These are phyloP conservation scores for Micronisus gabar DNA, from an alignment of 2,113 vertebrate species.

Conservation along the genomic window DNA sequence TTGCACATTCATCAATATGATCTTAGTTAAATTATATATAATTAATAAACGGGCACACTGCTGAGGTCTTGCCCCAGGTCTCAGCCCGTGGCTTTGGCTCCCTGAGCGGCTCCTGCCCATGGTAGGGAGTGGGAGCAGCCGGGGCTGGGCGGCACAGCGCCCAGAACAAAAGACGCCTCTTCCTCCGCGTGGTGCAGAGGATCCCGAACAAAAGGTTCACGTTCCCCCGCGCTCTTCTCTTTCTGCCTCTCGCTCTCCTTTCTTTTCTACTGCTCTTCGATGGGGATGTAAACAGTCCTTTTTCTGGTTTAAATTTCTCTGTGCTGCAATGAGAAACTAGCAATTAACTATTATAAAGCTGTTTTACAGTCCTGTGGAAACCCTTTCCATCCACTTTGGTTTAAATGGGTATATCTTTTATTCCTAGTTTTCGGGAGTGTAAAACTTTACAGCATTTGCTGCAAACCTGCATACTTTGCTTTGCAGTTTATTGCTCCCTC, in stretches of 20 bases:
- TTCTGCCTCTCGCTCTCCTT: background rate
- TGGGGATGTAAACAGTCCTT: background rate
- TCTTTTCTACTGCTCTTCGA: background rate
- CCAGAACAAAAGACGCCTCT: background rate
- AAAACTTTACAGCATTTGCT: slow-evolving; percentile 73
- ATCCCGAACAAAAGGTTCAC: background rate
- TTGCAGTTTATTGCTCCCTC: slow-evolving; percentile 71
- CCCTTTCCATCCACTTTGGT: slow-evolving; percentile 62
- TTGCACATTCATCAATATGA: accelerated
- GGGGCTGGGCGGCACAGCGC: background rate
- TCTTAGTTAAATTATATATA: accelerated
- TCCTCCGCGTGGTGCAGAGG: background rate
- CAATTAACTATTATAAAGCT: slow-evolving; percentile 58
- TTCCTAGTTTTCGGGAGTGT: slow-evolving; percentile 72
- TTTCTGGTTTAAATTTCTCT: background rate
- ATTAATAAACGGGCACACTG: accelerated
- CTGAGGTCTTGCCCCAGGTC: background rate
- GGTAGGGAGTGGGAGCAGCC: background rate
- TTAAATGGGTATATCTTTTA: slow-evolving; percentile 67
- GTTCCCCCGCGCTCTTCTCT: background rate
- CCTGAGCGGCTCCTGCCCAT: background rate
- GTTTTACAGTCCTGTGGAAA: slow-evolving; percentile 54
- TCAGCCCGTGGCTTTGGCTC: accelerated
- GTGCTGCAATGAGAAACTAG: slow-evolving; percentile 29
- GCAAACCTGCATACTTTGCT: slow-evolving; percentile 71